Percentiles rank a stretch among this genome's conserved stretches.
Evolutionary conservation across 2,113 vertebrate genomes (phyloP).

Genomic region (Plecotus auritus): DNA sequence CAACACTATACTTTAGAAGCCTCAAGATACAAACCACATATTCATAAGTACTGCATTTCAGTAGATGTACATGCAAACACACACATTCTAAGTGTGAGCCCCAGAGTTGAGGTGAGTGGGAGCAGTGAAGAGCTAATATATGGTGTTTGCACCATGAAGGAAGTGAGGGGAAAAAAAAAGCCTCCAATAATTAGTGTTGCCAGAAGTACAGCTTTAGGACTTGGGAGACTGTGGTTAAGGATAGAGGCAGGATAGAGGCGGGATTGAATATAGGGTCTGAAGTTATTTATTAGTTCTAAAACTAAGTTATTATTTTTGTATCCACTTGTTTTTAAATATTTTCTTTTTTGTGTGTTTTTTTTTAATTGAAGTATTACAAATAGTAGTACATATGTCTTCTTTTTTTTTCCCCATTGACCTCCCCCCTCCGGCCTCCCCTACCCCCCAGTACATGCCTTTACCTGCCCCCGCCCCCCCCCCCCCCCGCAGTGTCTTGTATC

Average conservation of each 20-base stretch:
- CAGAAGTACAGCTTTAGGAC: constrained; percentile 12
- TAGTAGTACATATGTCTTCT: too few relatives aligned
- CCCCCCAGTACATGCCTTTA: too few relatives aligned
- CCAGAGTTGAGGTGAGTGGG: background rate
- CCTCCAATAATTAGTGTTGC: background rate
- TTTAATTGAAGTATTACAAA: too few relatives aligned
- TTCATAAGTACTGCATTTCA: constrained; percentile 13
- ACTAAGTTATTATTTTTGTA: too few relatives aligned
- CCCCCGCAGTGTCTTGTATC: too few relatives aligned
- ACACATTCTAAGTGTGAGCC: background rate
- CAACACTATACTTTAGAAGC: constrained; percentile 37
- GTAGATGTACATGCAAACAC: background rate
- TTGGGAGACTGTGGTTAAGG: constrained; percentile 19
- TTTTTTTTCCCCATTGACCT: too few relatives aligned
- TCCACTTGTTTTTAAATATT: too few relatives aligned
- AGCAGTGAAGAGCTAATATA: constrained; percentile 21
- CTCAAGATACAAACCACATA: constrained; percentile 17
- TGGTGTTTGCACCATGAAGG: background rate
- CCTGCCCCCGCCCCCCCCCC: too few relatives aligned
- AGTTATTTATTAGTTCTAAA: constrained; percentile 31
- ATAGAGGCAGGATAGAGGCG: constrained; percentile 23
- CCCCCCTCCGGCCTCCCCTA: too few relatives aligned
- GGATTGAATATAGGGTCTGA: constrained; percentile 12
- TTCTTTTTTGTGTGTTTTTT: too few relatives aligned
- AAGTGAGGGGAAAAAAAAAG: background rate